phyloP scores from a whole-genome alignment of 2,888 invertebrate species.

The Calameuta pallipes region DNA sequence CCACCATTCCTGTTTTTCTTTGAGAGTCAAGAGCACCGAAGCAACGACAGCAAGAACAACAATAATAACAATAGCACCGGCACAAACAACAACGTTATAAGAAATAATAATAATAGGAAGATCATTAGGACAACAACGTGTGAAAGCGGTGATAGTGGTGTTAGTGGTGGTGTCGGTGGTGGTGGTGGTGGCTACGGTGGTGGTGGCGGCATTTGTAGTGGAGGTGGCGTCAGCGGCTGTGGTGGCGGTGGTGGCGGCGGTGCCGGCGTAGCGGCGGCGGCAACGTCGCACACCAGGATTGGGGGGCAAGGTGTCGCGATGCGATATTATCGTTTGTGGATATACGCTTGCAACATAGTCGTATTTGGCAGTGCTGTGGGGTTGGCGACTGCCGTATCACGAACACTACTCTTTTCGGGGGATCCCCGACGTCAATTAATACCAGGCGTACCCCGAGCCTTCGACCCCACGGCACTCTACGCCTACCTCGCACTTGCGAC shows the following conservation, averaged over 20 bases:
- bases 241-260: conserved; percentile 66
- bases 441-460: conserved; percentile 77
- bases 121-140: background rate
- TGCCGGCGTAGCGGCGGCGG: conserved; percentile 66
- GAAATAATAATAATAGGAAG: conserved; percentile 15
- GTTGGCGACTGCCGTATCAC: conserved; percentile 81
- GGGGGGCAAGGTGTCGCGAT: conserved; percentile 75
- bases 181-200: conserved; percentile 60
- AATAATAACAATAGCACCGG: conserved; percentile 31
- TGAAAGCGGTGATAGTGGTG: conserved; percentile 24
- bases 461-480: conserved; percentile 86
- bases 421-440: conserved; percentile 80
- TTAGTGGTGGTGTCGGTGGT: conserved; percentile 42
- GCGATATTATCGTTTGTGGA: conserved; percentile 91
- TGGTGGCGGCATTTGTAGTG: conserved; percentile 65
- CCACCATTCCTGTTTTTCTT: conserved; percentile 58
- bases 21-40: conserved; percentile 48
- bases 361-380: conserved; percentile 85
- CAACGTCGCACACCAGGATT: conserved; percentile 69
- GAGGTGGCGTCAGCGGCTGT: conserved; percentile 68
- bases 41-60: conserved; percentile 32
- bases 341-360: conserved; percentile 91
- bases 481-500: conserved; percentile 84
- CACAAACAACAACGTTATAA: conserved; percentile 29
- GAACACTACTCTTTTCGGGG: conserved; percentile 72